These are phyloP conservation scores for Leptopilina clavipes DNA, from an alignment of 1,140 invertebrate genomes.

Conservation along the genomic window DNA sequence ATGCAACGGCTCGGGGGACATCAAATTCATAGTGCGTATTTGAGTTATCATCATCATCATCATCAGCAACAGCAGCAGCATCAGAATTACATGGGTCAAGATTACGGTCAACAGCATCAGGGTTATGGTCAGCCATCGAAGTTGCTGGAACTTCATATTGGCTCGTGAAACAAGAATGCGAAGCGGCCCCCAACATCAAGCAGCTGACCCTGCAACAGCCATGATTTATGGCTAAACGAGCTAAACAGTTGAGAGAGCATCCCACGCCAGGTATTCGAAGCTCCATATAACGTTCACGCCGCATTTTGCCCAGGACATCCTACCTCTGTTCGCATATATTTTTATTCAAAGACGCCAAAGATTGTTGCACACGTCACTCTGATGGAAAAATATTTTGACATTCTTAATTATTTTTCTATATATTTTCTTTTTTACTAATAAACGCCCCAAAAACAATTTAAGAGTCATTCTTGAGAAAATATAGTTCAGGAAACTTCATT, in stretches of 20 bases:
- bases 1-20: constrained; percentile 41
- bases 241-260: constrained; percentile 54
- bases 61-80: constrained; percentile 54
- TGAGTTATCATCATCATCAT: constrained; percentile 50
- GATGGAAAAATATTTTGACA: constrained; percentile 70
- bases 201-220: constrained; percentile 61
- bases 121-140: constrained; percentile 51
- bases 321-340: constrained; percentile 27
- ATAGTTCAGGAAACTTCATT: constrained; percentile 35
- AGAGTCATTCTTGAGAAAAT: not conserved
- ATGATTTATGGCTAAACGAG: constrained; percentile 64
- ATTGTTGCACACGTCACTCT: constrained; percentile 51
- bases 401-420: constrained; percentile 40
- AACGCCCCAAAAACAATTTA: too few species aligned
- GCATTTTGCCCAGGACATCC: constrained; percentile 51
- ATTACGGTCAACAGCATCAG: constrained; percentile 48
- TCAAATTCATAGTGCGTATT: constrained; percentile 51
- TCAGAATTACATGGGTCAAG: constrained; percentile 35
- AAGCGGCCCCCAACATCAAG: constrained; percentile 38
- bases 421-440: too few species aligned
- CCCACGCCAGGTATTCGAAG: constrained; percentile 62
- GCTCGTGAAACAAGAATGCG: constrained; percentile 56
- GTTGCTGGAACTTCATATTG: constrained; percentile 51
- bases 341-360: constrained; percentile 6
- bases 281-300: constrained; percentile 54